Evolutionary conservation across 2,113 vertebrate genomes (phyloP), one percentile per base, ranked within the genome.

Genomic region (Hypanus sabinus): DNA sequence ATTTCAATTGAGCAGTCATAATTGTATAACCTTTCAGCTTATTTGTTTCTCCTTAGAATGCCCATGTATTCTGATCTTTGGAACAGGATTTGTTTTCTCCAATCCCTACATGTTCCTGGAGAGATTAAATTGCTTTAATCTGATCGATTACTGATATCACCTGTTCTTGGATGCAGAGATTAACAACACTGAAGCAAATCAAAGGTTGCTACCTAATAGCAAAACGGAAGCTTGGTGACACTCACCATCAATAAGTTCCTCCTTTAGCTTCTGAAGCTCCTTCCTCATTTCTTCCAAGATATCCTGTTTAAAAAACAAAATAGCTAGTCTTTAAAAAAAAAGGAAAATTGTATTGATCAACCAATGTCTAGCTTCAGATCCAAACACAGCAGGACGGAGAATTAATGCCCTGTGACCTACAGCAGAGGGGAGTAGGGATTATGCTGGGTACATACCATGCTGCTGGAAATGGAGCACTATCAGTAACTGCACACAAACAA

Each of bases 261-360:
- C 98, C 97, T 99, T 99, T 96, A 99, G 97, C 96, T 99, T 99
- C 0, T 97, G 97, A 96, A 99, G 96, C 96, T 99, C 99, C 97
- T 99, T 99, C 94, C 98, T 98, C 99, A 99, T 99, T 97, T 99
- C 99, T 94, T 99, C 98, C 97, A 99, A 97, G 96, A 99, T 99
- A 95, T 99, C 99, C 99, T 99, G 70, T 76, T 96, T 95, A 65
- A 94, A 91, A 62, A 88, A 76, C 33, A 94, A 46, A 68, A 3
- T 33, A 18, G 62, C 62, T 38, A 3, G 76, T 5, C 16, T 22
- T 46, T 46, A 46, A 46, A 46, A n/a, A 5, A 65, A 73, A 46
- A 8, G 24, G 1, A 93, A 38, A 93, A 70, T 20, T 73, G 71
- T 5, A 73, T 20, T 70, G 16, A 73, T 5, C 71, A 22, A 73